These are phyloP conservation scores for Pachyramphus minor DNA, from an alignment of 2,113 vertebrate genomes.

Conservation along the genomic window DNA sequence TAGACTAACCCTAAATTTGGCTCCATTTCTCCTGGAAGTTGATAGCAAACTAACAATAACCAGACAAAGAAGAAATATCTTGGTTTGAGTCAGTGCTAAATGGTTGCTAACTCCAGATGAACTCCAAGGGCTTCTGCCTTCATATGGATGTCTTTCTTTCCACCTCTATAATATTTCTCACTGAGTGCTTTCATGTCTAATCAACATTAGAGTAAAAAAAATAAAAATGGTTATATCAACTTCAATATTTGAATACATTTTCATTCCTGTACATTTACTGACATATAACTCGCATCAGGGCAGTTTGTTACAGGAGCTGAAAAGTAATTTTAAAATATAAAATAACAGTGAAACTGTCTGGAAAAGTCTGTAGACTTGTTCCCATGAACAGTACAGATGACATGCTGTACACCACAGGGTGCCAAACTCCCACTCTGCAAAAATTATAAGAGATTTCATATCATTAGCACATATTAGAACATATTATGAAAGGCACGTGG, in stretches of 20 bases:
- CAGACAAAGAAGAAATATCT: neutral
- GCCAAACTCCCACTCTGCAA: neutral
- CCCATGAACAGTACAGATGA: neutral
- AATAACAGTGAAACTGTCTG: neutral
- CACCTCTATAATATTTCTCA: neutral
- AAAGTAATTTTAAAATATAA: neutral
- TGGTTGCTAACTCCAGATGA: neutral
- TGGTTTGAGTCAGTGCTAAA: neutral
- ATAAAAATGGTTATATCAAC: neutral
- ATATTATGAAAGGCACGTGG: accelerated
- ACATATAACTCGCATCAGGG: neutral
- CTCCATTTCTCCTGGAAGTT: neutral
- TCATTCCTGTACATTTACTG: neutral
- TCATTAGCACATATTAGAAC: neutral
- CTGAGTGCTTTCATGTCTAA: neutral
- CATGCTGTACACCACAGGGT: accelerated
- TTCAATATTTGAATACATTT: neutral
- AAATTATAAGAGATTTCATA: neutral
- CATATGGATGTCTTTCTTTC: neutral
- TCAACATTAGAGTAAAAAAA: neutral
- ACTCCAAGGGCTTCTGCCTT: neutral
- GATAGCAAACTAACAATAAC: neutral
- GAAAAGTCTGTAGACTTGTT: neutral
- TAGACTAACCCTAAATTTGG: neutral
- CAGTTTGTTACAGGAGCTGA: neutral